Conservation (phyloP, 53 echinoderm and acorn worm genomes). For the Pentamera pediparva region DNA sequence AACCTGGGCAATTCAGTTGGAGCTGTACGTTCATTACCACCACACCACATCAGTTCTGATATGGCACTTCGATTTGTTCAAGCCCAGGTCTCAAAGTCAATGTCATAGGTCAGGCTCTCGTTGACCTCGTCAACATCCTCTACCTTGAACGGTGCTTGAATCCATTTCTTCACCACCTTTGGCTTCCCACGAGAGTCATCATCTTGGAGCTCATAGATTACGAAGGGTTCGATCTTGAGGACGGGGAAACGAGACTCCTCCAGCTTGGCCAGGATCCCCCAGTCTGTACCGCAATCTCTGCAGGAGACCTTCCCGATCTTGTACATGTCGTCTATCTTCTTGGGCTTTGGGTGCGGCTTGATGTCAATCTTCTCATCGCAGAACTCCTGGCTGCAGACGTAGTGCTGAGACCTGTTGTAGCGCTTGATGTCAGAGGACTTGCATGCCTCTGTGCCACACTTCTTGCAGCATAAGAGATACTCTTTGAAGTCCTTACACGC, state of each 20-base stretch:
- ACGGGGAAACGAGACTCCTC: slow-evolving; percentile 14
- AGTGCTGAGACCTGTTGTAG: slow-evolving; percentile 38
- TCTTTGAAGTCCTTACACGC: slow-evolving; percentile 22
- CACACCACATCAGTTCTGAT: too few relatives aligned
- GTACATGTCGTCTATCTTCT: slow-evolving; percentile 22
- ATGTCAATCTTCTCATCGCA: slow-evolving; percentile 16
- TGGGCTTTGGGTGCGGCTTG: slow-evolving; percentile 56
- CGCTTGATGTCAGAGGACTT: slow-evolving; percentile 39
- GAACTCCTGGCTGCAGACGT: slow-evolving; percentile 37
- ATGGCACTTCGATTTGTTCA: too few relatives aligned
- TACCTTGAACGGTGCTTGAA: slow-evolving; percentile 25
- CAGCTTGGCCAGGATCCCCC: slow-evolving; percentile 51
- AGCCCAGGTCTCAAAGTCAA: slow-evolving; percentile 9
- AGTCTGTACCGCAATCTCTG: slow-evolving; percentile 36
- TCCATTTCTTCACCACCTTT: slow-evolving; percentile 37
- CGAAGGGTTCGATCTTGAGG: slow-evolving; percentile 22
- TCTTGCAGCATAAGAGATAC: slow-evolving; percentile 36
- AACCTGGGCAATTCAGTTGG: too few relatives aligned
- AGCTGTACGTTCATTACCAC: too few relatives aligned
- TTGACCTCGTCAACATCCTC: slow-evolving; percentile 2
- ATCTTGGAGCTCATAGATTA: neutral
- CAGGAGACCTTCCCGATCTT: slow-evolving; percentile 48
- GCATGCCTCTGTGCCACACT: slow-evolving; percentile 41
- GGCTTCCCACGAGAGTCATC: neutral
- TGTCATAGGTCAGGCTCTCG: slow-evolving; percentile 1